Percentiles rank a stretch among this genome's conserved stretches.
Conservation (phyloP, 2,797 vertebrate species). For the Uromys caudimaculatus region DNA sequence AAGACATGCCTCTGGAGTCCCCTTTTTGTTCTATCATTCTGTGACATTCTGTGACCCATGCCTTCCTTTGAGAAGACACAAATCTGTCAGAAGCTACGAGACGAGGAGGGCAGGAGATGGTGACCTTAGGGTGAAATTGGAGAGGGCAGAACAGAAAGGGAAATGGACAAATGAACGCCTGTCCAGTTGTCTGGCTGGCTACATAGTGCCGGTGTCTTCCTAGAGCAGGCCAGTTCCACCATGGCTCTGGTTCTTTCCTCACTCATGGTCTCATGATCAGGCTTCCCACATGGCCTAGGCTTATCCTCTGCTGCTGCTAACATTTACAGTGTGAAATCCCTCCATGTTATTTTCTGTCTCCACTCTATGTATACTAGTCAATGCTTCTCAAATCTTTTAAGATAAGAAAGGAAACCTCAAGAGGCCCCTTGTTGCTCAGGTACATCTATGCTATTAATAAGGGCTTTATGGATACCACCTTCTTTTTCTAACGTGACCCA, state of each 20-base stretch:
- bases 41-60: neutral
- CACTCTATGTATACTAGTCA: neutral
- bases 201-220: neutral
- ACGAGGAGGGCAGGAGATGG: neutral
- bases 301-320: neutral
- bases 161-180: neutral
- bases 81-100: neutral
- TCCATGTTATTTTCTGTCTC: neutral
- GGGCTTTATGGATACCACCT: neutral
- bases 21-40: neutral
- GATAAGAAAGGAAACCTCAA: neutral
- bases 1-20: neutral
- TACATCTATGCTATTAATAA: neutral
- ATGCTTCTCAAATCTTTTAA: neutral
- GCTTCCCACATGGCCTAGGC: neutral
- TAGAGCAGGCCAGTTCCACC: too few relatives aligned
- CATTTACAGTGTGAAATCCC: neutral
- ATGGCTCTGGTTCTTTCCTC: neutral
- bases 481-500: neutral
- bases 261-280: neutral
- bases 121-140: neutral
- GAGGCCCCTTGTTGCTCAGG: neutral
- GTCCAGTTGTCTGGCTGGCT: neutral
- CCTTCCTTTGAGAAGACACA: neutral
- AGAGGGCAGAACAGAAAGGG: neutral